Base-by-base conservation (phyloP, 2,113 vertebrate species). In the Etia nguti region DNA sequence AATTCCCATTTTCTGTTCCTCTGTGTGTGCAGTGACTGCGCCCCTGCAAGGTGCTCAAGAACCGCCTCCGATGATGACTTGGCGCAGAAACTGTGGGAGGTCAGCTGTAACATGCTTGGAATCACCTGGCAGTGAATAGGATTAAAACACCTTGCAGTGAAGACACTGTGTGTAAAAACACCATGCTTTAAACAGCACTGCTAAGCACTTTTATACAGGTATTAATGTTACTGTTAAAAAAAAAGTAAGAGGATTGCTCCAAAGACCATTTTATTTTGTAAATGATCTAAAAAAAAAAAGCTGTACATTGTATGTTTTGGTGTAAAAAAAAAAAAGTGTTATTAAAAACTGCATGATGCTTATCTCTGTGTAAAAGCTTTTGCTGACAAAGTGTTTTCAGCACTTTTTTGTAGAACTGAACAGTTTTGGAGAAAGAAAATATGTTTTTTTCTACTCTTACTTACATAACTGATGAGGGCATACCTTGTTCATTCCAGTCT, bases 81-180 rank as follows among this genome's bases (percentile, higher is more conserved):
- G 92, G 96, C 95, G n/a, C 92, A 96, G 87, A 96, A 95, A 79
- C 93, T 97, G 50, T 97, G 96, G 96, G 95, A 96, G 43, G 82
- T 95, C 85, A 96, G 96, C 94, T 96, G 96, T 90, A 92, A 92
- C 88, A 92, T 96, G 95, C 94, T 97, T 2, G 88, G 92, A 62
- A 94, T 97, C 83, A 89, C 90, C 18, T 96, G 96, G 96, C 91
- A 96, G 77, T 97, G 82, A 94, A 86, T 1, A 26, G 12, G 3
- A 6, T 48, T 20, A 13, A 26, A 79, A 16, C 2, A 38, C 38
- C 26, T 31, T 16, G 48, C 54, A 73, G 41, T 18, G 38, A 81
- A 54, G 65, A 81, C 43, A 15, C 15, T 54, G n/a, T 38, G 26
- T 57, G 31, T 48, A 15, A 70, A 29, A 86, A 80, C 29, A 55